Percentiles rank a stretch among this genome's conserved stretches.
Conservation (phyloP, 1,140 invertebrate species). For the Calephelis virginiensis region DNA sequence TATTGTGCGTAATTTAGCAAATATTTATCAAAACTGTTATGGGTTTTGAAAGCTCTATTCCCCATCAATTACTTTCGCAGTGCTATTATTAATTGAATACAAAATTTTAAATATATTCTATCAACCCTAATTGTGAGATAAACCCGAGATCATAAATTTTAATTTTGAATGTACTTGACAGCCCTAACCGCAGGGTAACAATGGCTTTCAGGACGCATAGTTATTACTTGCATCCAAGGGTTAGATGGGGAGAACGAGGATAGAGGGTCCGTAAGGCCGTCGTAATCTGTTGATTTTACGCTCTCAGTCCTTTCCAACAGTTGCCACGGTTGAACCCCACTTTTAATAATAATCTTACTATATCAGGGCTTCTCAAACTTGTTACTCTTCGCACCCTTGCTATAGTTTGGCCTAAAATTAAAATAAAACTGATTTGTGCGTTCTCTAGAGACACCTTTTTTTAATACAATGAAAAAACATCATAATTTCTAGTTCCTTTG, state of each 20-base stretch:
- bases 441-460: no score
- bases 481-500: no score
- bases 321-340: constrained; percentile 43
- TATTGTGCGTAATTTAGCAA: no score
- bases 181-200: constrained; percentile 63
- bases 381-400: no score
- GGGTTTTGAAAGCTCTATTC: background rate
- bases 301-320: constrained; percentile 48
- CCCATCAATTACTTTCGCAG: background rate
- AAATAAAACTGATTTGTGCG: no score
- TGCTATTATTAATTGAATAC: constrained; percentile 8
- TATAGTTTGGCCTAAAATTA: no score
- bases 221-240: constrained; percentile 51
- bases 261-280: constrained; percentile 33
- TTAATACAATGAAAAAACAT: no score
- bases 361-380: no score
- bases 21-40: no score
- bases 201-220: constrained; percentile 66
- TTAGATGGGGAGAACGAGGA: constrained; percentile 29
- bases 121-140: constrained; percentile 30
- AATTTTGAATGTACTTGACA: constrained; percentile 49
- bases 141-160: constrained; percentile 37
- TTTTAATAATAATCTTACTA: constrained; percentile 57
- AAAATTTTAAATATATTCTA: constrained; percentile 7
- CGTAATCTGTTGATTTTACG: constrained; percentile 77